These are phyloP conservation scores for Heliconius eleuchia DNA, from an alignment of 1,140 invertebrate species.

Conservation along the genomic window DNA sequence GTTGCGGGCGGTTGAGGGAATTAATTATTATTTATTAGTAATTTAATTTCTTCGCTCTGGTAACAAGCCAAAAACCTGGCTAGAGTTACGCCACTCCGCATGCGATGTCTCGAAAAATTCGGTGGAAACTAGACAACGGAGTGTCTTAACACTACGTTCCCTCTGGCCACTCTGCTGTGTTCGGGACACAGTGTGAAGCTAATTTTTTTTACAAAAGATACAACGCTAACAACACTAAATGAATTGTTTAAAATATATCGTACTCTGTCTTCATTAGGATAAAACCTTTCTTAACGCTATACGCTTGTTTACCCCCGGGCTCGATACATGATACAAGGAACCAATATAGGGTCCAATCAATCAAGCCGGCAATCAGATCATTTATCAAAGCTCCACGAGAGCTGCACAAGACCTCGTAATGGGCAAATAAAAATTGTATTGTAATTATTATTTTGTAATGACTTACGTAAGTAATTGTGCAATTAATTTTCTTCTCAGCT, in stretches of 20 bases:
- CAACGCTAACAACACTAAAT: background rate
- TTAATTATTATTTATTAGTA: too few species aligned
- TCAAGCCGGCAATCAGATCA: constrained; percentile 26
- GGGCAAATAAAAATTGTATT: constrained; percentile 25
- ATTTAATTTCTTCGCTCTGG: too few species aligned
- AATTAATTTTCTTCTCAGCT: background rate
- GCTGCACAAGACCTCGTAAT: constrained; percentile 23
- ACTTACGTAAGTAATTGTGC: background rate
- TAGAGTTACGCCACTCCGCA: too few species aligned
- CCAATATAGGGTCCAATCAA: constrained; percentile 30
- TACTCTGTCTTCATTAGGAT: constrained; percentile 15
- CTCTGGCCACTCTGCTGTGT: too few species aligned
- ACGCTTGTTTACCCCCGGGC: constrained; percentile 17
- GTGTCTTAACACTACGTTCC: too few species aligned
- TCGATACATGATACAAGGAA: constrained; percentile 15
- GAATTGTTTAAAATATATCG: constrained; percentile 4
- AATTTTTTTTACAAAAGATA: too few species aligned
- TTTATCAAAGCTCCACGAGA: constrained; percentile 24
- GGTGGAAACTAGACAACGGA: too few species aligned
- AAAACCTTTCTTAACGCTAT: constrained; percentile 18
- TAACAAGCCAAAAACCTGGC: too few species aligned
- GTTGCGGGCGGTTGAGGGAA: too few species aligned
- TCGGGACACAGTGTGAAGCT: too few species aligned
- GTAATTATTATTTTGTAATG: constrained; percentile 30
- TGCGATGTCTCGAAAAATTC: too few species aligned